Conservation (phyloP, 2,797 vertebrate genomes). For the Morelia viridis region DNA sequence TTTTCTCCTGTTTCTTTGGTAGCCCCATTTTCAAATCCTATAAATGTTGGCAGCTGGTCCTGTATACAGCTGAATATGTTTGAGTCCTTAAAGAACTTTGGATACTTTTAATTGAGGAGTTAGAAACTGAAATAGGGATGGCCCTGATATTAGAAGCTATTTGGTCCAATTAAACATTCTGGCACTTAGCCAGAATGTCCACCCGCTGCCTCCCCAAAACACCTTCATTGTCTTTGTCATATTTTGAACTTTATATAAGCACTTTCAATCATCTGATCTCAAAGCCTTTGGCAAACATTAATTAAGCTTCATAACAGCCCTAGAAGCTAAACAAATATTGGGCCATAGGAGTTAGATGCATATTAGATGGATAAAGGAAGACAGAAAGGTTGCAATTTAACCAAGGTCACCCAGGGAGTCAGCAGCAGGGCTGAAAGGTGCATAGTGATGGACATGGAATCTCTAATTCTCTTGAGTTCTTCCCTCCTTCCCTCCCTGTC, state of each 20-base stretch:
- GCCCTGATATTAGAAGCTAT: conserved; percentile 57
- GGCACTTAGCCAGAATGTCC: conserved; percentile 51
- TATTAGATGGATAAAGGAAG: conserved; percentile 56
- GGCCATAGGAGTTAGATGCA: conserved; percentile 33
- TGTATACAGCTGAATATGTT: conserved; percentile 40
- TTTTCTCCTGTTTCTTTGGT: conserved; percentile 33
- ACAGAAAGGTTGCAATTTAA: conserved; percentile 42
- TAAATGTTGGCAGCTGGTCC: conserved; percentile 16
- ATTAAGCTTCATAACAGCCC: conserved; percentile 62
- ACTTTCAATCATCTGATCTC: conserved; percentile 62
- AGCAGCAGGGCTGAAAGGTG: conserved; percentile 7
- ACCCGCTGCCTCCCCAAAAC: background rate
- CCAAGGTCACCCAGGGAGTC: conserved; percentile 55
- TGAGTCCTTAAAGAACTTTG: conserved; percentile 54
- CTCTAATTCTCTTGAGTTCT: background rate
- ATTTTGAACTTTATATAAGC: conserved; percentile 52
- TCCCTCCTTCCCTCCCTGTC: background rate
- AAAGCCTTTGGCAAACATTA: conserved; percentile 65
- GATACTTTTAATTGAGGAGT: conserved; percentile 48
- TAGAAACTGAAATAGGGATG: conserved; percentile 55
- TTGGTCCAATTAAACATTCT: conserved; percentile 54
- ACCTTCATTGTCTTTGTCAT: conserved; percentile 54
- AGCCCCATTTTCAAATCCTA: conserved; percentile 35
- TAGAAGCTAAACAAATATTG: conserved; percentile 60
- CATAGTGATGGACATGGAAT: conserved; percentile 16